Conservation (phyloP, 2,888 invertebrate genomes). For the Harpagoxenus sublaevis region DNA sequence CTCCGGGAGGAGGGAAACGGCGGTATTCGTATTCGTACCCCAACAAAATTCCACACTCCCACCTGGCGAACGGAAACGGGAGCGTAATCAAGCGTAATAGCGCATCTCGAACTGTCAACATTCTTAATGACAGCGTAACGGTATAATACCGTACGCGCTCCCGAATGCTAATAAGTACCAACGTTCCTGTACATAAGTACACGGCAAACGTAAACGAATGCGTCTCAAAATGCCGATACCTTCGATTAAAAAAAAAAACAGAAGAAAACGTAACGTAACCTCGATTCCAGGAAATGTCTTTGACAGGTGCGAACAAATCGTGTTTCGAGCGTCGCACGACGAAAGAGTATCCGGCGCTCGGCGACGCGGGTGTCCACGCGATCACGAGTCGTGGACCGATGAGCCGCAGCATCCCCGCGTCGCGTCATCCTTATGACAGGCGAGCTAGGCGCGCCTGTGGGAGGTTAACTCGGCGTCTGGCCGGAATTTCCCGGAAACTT, state of each 20-base stretch:
- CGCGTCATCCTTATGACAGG: background rate
- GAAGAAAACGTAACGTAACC: conserved; percentile 9
- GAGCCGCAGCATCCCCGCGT: background rate
- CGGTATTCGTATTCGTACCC: background rate
- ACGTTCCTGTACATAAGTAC: background rate
- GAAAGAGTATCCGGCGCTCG: background rate
- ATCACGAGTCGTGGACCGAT: background rate
- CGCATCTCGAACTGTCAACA: background rate
- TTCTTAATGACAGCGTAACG: background rate
- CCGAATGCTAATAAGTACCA: background rate
- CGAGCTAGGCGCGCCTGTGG: conserved; percentile 54
- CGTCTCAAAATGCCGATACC: background rate
- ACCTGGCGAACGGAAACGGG: background rate
- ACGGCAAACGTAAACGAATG: background rate
- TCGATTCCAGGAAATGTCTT: background rate
- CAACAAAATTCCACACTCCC: background rate
- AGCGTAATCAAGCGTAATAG: too few relatives aligned
- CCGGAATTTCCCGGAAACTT: conserved; percentile 48
- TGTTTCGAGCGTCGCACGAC: background rate
- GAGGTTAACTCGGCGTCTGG: conserved; percentile 70
- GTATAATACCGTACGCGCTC: background rate
- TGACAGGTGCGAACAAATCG: background rate
- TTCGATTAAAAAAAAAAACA: background rate
- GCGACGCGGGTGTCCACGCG: background rate
- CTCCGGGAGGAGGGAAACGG: background rate